Conservation (phyloP, 2,888 invertebrate species). For the Orthonychiurus folsomi region DNA sequence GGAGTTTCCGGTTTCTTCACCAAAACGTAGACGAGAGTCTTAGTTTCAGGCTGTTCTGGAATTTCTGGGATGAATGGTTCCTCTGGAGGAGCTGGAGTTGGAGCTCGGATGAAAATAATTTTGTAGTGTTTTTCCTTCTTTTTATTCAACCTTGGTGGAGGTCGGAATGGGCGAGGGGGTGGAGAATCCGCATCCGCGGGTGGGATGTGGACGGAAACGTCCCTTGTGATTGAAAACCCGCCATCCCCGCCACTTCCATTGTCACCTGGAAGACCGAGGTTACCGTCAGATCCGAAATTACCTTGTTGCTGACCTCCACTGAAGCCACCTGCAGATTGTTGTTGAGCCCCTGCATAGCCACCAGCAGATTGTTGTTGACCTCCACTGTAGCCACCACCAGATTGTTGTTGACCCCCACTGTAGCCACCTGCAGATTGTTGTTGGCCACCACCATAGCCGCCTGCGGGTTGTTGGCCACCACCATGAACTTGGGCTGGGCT, state of each 20-base stretch:
- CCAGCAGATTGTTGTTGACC: conserved; percentile 9
- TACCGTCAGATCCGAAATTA: not conserved
- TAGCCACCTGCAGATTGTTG: conserved; percentile 12
- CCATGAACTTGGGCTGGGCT: conserved; percentile 9
- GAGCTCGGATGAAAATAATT: conserved; percentile 73
- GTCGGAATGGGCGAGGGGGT: conserved; percentile 43
- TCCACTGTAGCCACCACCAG: conserved; percentile 19
- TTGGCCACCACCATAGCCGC: conserved; percentile 12
- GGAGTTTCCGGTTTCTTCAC: conserved; percentile 31
- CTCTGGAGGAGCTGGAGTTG: conserved; percentile 29
- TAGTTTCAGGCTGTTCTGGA: conserved; percentile 28
- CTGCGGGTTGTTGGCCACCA: not conserved
- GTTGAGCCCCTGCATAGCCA: not conserved
- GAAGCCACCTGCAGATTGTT: conserved; percentile 4
- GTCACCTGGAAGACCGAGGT: conserved; percentile 1
- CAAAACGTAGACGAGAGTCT: conserved; percentile 36
- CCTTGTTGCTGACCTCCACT: conserved; percentile 10
- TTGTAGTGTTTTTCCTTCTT: conserved; percentile 54
- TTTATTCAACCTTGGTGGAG: conserved; percentile 45
- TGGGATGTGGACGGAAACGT: conserved; percentile 77
- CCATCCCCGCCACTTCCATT: not conserved
- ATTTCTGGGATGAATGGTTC: conserved; percentile 23
- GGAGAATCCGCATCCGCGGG: conserved; percentile 65
- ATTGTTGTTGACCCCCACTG: conserved; percentile 5
- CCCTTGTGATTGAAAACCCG: conserved; percentile 7